Conservation (phyloP, 1,140 invertebrate species). For the Lerema accius region DNA sequence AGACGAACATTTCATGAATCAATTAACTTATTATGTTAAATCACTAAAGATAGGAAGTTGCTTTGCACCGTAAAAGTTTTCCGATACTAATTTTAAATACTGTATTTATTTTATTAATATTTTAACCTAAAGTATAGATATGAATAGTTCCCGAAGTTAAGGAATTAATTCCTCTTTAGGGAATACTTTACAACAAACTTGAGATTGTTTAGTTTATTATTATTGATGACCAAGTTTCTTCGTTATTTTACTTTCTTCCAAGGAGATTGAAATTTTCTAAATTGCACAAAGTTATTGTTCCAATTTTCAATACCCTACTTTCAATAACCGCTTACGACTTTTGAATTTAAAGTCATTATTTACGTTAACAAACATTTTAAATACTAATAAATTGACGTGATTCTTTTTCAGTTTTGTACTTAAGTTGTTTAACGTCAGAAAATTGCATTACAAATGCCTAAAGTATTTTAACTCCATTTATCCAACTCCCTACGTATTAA, state of each 20-base stretch:
- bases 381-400: too few relatives aligned
- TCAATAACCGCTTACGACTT: too few relatives aligned
- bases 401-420: too few relatives aligned
- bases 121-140: background rate
- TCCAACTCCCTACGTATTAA: too few relatives aligned
- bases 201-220: background rate
- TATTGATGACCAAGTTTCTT: constrained; percentile 4
- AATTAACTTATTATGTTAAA: too few relatives aligned
- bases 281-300: background rate
- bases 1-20: too few relatives aligned
- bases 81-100: background rate
- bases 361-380: too few relatives aligned
- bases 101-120: background rate
- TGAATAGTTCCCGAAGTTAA: background rate
- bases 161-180: background rate
- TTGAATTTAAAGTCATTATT: too few relatives aligned
- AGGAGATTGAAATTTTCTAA: background rate
- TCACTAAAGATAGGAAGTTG: background rate
- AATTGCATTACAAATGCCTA: too few relatives aligned
- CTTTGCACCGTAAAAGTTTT: background rate
- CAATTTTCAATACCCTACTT: too few relatives aligned
- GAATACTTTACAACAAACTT: constrained; percentile 1
- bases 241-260: background rate
- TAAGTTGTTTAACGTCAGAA: too few relatives aligned
- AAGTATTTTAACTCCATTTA: too few relatives aligned